phyloP scores from a whole-genome alignment of 2,113 vertebrate genomes.

The Miniopterus natalensis region DNA sequence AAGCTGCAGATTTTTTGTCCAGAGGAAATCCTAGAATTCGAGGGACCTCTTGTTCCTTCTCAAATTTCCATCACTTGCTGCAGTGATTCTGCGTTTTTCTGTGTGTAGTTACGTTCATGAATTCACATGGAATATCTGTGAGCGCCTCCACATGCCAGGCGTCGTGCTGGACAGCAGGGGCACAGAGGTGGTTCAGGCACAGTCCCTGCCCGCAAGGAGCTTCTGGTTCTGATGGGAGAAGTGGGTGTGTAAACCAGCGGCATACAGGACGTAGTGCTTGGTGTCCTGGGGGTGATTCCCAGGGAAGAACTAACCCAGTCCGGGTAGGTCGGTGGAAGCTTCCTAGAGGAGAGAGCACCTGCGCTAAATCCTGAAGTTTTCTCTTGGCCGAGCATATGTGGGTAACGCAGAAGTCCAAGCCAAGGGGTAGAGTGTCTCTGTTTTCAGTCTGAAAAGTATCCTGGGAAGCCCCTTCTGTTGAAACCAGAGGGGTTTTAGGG shows the following conservation, averaged over 20 bases:
- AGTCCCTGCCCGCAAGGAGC: not conserved
- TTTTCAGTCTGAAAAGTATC: not conserved
- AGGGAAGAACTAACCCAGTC: not conserved
- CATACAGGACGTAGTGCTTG: not conserved
- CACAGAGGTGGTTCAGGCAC: not conserved
- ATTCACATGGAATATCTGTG: not conserved
- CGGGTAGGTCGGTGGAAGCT: not conserved
- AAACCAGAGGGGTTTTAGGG: not conserved
- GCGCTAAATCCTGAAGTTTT: not conserved
- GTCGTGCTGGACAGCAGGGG: not conserved
- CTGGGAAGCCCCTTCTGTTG: not conserved
- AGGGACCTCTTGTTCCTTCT: not conserved
- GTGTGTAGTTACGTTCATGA: not conserved
- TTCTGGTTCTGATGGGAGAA: not conserved
- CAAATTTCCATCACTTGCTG: not conserved
- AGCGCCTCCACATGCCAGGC: not conserved
- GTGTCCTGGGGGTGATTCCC: not conserved
- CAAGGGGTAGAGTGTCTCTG: not conserved
- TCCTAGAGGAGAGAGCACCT: not conserved
- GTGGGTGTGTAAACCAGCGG: not conserved
- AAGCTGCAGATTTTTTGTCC: not conserved
- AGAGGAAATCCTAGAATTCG: slow-evolving; percentile 20
- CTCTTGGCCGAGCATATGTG: not conserved
- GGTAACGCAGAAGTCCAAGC: not conserved
- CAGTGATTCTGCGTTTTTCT: not conserved